A percentile compares a stretch with the other conserved stretches of the same genome.
These are phyloP conservation scores for Archips xylosteana DNA, from an alignment of 2,888 invertebrate genomes.

Conservation along the genomic window DNA sequence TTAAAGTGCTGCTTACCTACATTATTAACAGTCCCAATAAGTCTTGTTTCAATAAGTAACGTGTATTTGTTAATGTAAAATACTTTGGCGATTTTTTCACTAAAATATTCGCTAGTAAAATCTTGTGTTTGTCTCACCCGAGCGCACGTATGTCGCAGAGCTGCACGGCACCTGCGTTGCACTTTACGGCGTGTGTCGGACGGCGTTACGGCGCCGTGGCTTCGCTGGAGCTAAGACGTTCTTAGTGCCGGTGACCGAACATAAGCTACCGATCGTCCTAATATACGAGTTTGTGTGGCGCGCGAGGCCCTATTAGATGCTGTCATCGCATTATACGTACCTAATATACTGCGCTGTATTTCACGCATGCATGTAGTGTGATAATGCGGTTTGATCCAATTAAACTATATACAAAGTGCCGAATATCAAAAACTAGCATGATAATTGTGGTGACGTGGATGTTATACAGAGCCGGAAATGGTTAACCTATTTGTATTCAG, in stretches of 20 bases:
- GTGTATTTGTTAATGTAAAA: no score
- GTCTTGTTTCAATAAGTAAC: no score
- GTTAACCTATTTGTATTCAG: slow-evolving; percentile 29
- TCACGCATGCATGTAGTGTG: no score
- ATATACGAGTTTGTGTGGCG: slow-evolving; percentile 11
- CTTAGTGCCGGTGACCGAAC: slow-evolving; percentile 8
- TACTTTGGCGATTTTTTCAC: no score
- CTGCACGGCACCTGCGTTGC: slow-evolving; percentile 25
- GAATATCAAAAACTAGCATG: slow-evolving; percentile 8
- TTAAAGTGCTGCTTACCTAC: not conserved
- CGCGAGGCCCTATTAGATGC: not conserved
- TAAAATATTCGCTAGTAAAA: not conserved
- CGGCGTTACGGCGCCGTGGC: slow-evolving; percentile 9
- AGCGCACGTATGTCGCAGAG: not conserved
- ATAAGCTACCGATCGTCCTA: slow-evolving; percentile 15
- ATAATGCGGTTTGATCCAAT: not conserved
- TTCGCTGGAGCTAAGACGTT: slow-evolving; percentile 13
- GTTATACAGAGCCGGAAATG: not conserved
- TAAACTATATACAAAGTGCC: not conserved
- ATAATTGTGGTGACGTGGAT: not conserved
- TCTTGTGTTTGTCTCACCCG: not conserved
- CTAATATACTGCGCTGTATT: not conserved
- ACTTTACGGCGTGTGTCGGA: slow-evolving; percentile 21
- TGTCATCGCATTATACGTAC: not conserved
- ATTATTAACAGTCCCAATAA: no score